These are phyloP conservation scores for Alligator sinensis DNA, from an alignment of 2,113 vertebrate genomes.

Conservation along the genomic window DNA sequence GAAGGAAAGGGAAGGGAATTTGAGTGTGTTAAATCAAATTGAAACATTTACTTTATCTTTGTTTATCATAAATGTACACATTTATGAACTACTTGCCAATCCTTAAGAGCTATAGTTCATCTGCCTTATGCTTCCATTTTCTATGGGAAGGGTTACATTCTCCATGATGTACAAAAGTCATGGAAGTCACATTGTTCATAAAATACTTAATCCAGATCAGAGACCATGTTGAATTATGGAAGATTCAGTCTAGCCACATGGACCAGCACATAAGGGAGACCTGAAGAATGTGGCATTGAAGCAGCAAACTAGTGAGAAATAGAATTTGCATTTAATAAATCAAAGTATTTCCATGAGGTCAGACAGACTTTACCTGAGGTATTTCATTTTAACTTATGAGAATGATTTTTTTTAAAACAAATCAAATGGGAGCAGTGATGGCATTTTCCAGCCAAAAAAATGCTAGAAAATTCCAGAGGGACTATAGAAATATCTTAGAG, in stretches of 20 bases:
- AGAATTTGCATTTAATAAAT: background rate
- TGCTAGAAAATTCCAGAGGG: too few species aligned
- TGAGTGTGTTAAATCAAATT: background rate
- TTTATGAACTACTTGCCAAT: too few species aligned
- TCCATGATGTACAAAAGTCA: background rate
- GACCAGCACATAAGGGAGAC: background rate
- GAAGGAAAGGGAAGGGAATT: background rate
- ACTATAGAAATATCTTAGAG: too few species aligned
- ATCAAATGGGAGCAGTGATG: too few species aligned
- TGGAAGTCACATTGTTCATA: accelerated
- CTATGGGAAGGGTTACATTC: background rate
- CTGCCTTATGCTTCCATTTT: background rate
- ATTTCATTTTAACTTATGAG: background rate
- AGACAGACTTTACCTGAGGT: background rate
- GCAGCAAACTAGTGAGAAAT: background rate
- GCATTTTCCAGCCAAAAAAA: too few species aligned
- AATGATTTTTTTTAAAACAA: background rate
- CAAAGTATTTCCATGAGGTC: background rate
- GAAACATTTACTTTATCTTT: background rate
- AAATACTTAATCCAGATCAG: background rate
- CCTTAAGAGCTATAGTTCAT: background rate
- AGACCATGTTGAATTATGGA: background rate
- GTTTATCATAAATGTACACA: background rate
- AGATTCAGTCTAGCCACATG: background rate
- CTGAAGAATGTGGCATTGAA: background rate